These are phyloP conservation scores for Acheta domesticus DNA, from an alignment of 2,888 invertebrate genomes.

Conservation along the genomic window DNA sequence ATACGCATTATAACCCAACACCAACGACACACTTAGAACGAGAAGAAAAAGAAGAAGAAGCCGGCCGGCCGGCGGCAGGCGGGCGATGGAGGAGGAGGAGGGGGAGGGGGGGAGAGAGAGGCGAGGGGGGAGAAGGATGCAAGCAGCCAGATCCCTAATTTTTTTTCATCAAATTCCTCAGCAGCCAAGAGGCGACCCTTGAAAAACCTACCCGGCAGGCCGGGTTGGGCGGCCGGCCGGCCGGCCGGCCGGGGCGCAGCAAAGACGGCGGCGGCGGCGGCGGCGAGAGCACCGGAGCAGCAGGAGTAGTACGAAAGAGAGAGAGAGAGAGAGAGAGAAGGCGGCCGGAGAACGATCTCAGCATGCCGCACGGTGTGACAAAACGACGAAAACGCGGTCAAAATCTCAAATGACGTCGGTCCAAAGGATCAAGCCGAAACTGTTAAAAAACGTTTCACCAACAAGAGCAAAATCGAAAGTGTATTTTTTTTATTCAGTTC, in stretches of 20 bases:
- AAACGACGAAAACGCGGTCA: too few species aligned
- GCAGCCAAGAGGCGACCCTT: not conserved
- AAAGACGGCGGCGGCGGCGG: not conserved
- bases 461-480: too few species aligned
- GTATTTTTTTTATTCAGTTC: too few species aligned
- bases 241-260: not conserved
- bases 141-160: not conserved
- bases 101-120: not conserved
- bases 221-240: not conserved
- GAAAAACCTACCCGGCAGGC: constrained; percentile 3
- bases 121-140: not conserved
- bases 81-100: not conserved
- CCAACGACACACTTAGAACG: not conserved
- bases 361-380: too few species aligned
- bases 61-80: not conserved
- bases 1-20: not conserved
- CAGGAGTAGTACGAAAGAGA: not conserved
- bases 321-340: not conserved
- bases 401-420: too few species aligned
- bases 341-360: not conserved
- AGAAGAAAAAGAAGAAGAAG: not conserved
- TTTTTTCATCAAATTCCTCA: not conserved
- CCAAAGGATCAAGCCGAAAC: too few species aligned
- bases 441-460: too few species aligned
- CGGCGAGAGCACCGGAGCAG: not conserved